Conservation (phyloP, 1,140 invertebrate genomes). For the Pseudomyrmex sp. region DNA sequence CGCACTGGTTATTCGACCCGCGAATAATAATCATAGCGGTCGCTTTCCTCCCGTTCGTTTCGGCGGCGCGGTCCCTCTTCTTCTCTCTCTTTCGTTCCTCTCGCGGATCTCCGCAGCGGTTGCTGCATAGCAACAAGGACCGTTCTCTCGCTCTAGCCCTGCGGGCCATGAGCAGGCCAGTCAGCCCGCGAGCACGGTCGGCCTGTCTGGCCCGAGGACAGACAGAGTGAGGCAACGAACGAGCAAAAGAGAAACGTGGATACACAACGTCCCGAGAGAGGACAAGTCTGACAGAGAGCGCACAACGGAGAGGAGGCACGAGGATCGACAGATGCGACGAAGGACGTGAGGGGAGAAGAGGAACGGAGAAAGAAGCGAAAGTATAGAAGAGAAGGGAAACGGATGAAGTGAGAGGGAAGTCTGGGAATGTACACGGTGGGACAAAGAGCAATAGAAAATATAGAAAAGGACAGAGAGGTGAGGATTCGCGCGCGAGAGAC, state of each 20-base stretch:
- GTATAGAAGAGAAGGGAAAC: conserved; percentile 17
- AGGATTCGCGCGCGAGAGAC: conserved; percentile 15
- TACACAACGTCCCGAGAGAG: conserved; percentile 29
- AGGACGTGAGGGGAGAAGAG: conserved; percentile 26
- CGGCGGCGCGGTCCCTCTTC: conserved; percentile 20
- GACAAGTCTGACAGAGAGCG: conserved; percentile 19
- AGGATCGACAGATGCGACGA: conserved; percentile 15
- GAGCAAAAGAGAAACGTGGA: conserved; percentile 22
- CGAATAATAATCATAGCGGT: conserved; percentile 75
- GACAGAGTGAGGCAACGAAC: conserved; percentile 40
- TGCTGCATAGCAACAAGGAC: conserved; percentile 79
- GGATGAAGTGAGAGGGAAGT: conserved; percentile 40
- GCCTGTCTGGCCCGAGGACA: conserved; percentile 55
- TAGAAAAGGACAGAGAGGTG: conserved; percentile 35
- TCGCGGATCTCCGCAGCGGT: conserved; percentile 54
- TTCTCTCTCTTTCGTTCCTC: conserved; percentile 43
- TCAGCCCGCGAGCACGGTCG: conserved; percentile 50
- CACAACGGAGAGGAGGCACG: background rate
- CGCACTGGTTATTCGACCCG: conserved; percentile 72
- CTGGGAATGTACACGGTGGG: background rate
- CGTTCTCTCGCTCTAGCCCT: conserved; percentile 69
- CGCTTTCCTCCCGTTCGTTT: conserved; percentile 62
- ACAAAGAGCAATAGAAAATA: conserved; percentile 57
- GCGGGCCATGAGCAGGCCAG: conserved; percentile 39
- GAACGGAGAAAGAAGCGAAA: background rate